These are phyloP conservation scores for Drosophila sp. DNA, from an alignment of 1,140 invertebrate species.

Conservation along the genomic window DNA sequence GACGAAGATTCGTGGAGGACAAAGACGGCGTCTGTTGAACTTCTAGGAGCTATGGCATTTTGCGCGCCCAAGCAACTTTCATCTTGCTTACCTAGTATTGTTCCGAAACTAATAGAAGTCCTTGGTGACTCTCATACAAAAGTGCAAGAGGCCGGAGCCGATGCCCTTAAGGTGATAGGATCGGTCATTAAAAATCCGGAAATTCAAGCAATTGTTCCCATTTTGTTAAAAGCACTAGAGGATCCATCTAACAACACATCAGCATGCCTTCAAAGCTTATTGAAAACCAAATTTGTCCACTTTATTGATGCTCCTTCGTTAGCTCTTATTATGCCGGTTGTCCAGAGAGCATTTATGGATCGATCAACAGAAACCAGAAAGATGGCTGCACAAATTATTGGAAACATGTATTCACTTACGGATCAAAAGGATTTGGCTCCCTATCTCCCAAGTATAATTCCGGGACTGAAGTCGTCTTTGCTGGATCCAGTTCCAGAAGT, in stretches of 20 bases:
- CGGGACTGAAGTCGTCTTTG: conserved; percentile 97
- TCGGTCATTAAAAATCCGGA: conserved; percentile 99
- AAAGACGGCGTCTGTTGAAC: conserved; percentile 97
- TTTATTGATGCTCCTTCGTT: conserved; percentile 99
- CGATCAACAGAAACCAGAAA: conserved; percentile 98
- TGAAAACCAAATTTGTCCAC: conserved; percentile 99
- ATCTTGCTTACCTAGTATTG: conserved; percentile 98
- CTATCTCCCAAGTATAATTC: conserved; percentile 98
- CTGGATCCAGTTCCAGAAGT: conserved; percentile 99
- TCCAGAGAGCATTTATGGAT: conserved; percentile 98
- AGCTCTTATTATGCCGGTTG: conserved; percentile 99
- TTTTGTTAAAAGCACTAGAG: conserved; percentile 95
- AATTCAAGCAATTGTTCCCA: conserved; percentile 97
- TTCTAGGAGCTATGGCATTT: conserved; percentile 98
- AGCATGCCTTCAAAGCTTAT: conserved; percentile 93
- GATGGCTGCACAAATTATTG: conserved; percentile 99
- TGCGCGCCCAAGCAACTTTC: conserved; percentile 99
- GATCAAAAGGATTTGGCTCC: conserved; percentile 99
- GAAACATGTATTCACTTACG: conserved; percentile 99
- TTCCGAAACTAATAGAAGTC: conserved; percentile 99
- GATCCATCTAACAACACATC: conserved; percentile 98
- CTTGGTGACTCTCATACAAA: conserved; percentile 98
- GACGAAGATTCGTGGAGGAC: conserved; percentile 99
- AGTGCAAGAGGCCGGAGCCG: conserved; percentile 98
- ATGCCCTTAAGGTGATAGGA: conserved; percentile 97